phyloP scores from a whole-genome alignment of 2,888 invertebrate species.

The Eurytoma californica region DNA sequence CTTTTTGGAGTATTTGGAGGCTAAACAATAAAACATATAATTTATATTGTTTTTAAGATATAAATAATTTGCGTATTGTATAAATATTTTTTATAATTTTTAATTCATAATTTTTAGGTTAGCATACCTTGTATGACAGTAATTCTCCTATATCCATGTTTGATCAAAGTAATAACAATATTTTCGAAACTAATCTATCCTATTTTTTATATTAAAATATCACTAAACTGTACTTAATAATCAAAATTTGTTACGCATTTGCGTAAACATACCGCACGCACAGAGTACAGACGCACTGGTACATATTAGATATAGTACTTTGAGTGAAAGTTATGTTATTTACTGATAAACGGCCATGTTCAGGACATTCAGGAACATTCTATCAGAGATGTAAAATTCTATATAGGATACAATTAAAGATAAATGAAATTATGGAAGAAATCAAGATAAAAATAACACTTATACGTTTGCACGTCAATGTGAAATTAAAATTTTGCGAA shows the following conservation, averaged over 20 bases:
- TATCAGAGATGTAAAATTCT: too few relatives aligned
- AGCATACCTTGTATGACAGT: conserved; percentile 74
- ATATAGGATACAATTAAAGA: too few relatives aligned
- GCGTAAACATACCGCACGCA: too few relatives aligned
- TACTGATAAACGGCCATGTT: too few relatives aligned
- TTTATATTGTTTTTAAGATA: not conserved
- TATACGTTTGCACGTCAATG: too few relatives aligned
- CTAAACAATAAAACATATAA: conserved; percentile 74
- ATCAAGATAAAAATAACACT: too few relatives aligned
- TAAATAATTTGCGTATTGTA: conserved; percentile 19
- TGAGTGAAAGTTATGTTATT: too few relatives aligned
- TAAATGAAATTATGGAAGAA: too few relatives aligned
- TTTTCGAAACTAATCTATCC: not conserved
- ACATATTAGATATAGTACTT: too few relatives aligned
- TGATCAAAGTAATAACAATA: not conserved
- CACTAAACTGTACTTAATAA: not conserved
- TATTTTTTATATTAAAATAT: not conserved
- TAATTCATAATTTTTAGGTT: not conserved
- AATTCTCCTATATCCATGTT: conserved; percentile 75
- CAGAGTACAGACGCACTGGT: too few relatives aligned
- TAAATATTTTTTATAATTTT: not conserved
- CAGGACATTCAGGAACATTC: too few relatives aligned
- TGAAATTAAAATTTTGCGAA: too few relatives aligned
- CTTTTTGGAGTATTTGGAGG: conserved; percentile 90
- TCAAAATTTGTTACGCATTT: not conserved